These are phyloP conservation scores for Pycnomerus fuliginosus DNA, from an alignment of 2,888 invertebrate genomes.

Conservation along the genomic window DNA sequence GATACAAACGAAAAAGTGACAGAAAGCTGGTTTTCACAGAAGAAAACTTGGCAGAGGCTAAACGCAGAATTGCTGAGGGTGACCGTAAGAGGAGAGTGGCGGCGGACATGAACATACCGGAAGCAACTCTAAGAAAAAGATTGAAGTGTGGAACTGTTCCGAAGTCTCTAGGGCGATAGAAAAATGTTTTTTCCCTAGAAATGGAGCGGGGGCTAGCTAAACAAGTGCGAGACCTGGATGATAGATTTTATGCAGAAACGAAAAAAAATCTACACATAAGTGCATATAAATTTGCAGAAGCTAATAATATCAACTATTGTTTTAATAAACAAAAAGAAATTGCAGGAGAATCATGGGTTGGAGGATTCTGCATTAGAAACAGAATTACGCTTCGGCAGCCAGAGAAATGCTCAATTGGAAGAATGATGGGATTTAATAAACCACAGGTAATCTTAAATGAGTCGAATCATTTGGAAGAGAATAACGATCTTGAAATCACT, in stretches of 20 bases:
- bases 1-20: neutral
- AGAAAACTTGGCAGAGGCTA: neutral
- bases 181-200: slow-evolving; percentile 2
- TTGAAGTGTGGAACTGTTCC: neutral
- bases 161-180: slow-evolving; percentile 3
- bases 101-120: neutral
- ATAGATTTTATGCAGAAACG: slow-evolving; percentile 12
- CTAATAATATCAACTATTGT: neutral
- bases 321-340: neutral
- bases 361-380: neutral
- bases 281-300: slow-evolving; percentile 6
- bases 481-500: too few species aligned
- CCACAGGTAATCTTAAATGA: too few species aligned
- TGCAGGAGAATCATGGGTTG: neutral
- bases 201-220: slow-evolving; percentile 2
- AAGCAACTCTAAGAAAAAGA: neutral
- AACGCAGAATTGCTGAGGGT: neutral
- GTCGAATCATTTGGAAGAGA: too few species aligned
- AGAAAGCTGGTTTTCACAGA: neutral
- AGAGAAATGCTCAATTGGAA: neutral
- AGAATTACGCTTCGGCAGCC: neutral
- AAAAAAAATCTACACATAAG: slow-evolving; percentile 4
- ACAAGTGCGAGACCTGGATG: slow-evolving; percentile 6
- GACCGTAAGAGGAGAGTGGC: neutral
- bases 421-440: neutral